Percentiles rank a stretch among this genome's conserved stretches.
These are phyloP conservation scores for Thomomys bottae DNA, from an alignment of 2,113 vertebrate genomes.

Conservation along the genomic window DNA sequence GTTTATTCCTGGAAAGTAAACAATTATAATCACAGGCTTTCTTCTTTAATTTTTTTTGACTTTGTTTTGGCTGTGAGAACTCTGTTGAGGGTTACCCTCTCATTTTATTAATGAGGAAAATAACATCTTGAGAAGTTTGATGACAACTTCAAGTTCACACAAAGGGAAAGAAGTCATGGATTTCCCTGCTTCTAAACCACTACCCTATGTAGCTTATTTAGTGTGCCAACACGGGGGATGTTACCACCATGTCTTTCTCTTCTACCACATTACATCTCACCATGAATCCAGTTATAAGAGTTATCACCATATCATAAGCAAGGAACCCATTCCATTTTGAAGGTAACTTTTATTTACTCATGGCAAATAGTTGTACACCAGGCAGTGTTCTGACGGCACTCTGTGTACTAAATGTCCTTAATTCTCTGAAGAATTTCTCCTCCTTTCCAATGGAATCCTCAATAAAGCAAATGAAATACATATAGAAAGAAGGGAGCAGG, in stretches of 20 bases:
- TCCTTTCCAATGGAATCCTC: background rate
- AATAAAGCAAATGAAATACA: background rate
- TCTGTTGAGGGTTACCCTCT: background rate
- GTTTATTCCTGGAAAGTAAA: background rate
- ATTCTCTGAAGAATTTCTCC: slow-evolving; percentile 13
- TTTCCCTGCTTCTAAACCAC: background rate
- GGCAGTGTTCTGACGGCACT: background rate
- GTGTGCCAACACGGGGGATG: background rate
- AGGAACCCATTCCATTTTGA: background rate
- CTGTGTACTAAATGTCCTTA: background rate
- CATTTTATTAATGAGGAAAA: slow-evolving; percentile 21
- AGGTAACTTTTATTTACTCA: background rate
- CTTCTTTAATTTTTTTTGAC: background rate
- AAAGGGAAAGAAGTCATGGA: too few species aligned
- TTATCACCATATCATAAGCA: background rate
- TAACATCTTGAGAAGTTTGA: background rate
- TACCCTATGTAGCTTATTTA: background rate
- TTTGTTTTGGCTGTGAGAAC: background rate
- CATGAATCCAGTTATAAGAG: background rate
- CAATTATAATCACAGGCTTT: background rate
- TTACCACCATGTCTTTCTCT: background rate
- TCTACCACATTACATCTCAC: background rate
- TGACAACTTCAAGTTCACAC: background rate
- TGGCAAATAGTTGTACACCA: background rate
- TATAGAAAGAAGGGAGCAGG: background rate